These are phyloP conservation scores for Agrenia bidenticulata DNA, from an alignment of 2,888 invertebrate species.

Conservation along the genomic window DNA sequence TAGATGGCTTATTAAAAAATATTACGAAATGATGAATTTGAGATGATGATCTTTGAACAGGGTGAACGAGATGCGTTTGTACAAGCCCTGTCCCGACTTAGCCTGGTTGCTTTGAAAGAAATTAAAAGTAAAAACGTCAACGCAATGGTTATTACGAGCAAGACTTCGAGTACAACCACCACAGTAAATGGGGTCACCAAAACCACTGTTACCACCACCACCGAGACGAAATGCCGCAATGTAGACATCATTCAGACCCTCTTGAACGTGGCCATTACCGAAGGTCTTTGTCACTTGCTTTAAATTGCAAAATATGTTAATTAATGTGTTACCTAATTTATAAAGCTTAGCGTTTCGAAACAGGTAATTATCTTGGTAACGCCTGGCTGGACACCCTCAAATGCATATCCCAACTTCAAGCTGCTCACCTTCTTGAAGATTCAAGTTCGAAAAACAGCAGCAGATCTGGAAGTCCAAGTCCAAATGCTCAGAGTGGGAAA, in stretches of 20 bases:
- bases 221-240: conserved; percentile 44
- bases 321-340: neutral
- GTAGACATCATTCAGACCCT: conserved; percentile 42
- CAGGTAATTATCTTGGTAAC: conserved; percentile 42
- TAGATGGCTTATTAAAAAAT: neutral
- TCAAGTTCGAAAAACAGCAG: conserved; percentile 25
- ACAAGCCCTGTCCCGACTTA: conserved; percentile 35
- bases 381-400: conserved; percentile 45
- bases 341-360: neutral
- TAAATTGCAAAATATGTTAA: neutral
- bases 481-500: neutral
- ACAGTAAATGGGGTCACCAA: conserved; percentile 48
- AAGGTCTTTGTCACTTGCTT: conserved; percentile 26
- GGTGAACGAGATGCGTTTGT: conserved; percentile 40
- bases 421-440: conserved; percentile 30
- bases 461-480: conserved; percentile 33
- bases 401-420: conserved; percentile 43
- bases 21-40: conserved; percentile 6
- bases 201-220: conserved; percentile 43
- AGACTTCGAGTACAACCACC: conserved; percentile 36
- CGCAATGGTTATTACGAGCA: conserved; percentile 35
- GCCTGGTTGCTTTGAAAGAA: conserved; percentile 36
- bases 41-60: conserved; percentile 27
- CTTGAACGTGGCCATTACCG: conserved; percentile 41
- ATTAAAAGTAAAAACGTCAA: conserved; percentile 38